phyloP scores from a whole-genome alignment of 2,113 vertebrate genomes.

The Dascyllus trimaculatus region DNA sequence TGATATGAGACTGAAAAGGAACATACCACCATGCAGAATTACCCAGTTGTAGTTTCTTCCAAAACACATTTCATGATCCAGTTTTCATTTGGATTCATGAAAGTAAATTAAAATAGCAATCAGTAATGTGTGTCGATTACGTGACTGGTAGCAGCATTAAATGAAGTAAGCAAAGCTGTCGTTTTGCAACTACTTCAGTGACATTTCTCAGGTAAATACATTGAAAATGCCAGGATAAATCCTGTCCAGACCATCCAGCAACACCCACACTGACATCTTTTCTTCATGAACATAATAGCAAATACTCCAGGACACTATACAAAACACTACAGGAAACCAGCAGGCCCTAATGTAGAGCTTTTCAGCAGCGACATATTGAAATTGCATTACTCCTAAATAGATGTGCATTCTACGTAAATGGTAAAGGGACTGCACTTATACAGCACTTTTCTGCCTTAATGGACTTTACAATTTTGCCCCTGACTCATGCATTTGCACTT shows the following conservation, averaged over 20 bases:
- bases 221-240: background rate
- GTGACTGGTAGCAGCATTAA: too few relatives aligned
- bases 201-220: background rate
- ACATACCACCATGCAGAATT: too few relatives aligned
- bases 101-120: too few relatives aligned
- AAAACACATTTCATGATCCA: too few relatives aligned
- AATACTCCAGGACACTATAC: background rate
- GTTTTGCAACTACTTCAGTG: background rate
- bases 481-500: background rate
- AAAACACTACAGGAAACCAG: background rate
- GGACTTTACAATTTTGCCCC: background rate
- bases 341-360: background rate
- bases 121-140: too few relatives aligned
- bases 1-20: too few relatives aligned
- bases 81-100: too few relatives aligned
- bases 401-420: background rate
- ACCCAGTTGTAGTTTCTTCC: too few relatives aligned
- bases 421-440: background rate
- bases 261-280: background rate
- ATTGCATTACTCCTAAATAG: background rate
- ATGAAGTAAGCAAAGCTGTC: background rate
- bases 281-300: background rate
- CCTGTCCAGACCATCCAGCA: background rate
- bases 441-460: background rate
- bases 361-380: background rate